Evolutionary conservation across 53 echinoderm and acorn worm genomes (phyloP).

Genomic region (Crossaster papposus): DNA sequence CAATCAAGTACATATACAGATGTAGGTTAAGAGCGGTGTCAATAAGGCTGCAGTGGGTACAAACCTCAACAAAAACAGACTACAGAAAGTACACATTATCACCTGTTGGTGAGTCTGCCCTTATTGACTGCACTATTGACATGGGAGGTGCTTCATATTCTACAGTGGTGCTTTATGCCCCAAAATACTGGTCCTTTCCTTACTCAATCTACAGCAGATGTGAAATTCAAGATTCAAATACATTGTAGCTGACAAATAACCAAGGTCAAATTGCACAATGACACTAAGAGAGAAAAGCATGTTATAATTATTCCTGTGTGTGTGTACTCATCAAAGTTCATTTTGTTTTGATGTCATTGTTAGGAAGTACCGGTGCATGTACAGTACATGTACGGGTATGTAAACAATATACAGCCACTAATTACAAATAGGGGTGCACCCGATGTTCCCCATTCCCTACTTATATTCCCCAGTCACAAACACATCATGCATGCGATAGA

Average conservation of each 20-base stretch:
- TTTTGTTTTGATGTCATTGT: too few species aligned
- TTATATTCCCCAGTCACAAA: too few species aligned
- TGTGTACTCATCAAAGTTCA: too few species aligned
- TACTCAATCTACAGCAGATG: neutral
- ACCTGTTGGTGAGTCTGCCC: neutral
- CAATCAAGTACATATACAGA: slow-evolving; percentile 3
- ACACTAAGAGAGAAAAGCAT: neutral
- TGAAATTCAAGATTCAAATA: neutral
- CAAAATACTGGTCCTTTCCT: neutral
- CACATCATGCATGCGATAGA: too few species aligned
- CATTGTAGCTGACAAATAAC: neutral
- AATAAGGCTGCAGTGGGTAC: neutral
- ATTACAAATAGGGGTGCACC: too few species aligned
- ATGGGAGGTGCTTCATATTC: neutral
- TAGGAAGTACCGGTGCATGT: too few species aligned
- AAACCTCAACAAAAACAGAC: neutral
- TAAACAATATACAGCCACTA: too few species aligned
- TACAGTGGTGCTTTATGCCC: neutral
- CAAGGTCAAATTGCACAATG: neutral
- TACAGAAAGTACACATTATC: neutral
- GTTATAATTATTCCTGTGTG: too few species aligned
- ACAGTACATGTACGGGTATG: too few species aligned
- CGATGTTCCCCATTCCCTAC: too few species aligned
- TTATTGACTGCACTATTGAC: neutral
- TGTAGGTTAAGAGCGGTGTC: slow-evolving; percentile 33